These are phyloP conservation scores for Notarius lentiginosus DNA, from an alignment of 2,113 vertebrate genomes.

Conservation along the genomic window DNA sequence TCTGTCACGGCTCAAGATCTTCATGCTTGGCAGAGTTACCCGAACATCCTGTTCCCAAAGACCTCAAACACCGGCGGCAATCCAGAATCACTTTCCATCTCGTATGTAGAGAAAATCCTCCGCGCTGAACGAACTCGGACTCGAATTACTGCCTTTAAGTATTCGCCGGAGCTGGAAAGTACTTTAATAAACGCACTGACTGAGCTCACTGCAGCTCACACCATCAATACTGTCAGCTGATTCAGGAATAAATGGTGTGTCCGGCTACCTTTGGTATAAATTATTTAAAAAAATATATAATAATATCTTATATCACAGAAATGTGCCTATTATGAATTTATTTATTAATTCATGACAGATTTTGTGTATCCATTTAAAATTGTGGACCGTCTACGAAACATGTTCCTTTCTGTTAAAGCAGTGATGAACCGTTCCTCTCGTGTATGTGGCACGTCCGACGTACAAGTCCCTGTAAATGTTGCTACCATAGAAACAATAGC, in stretches of 20 bases:
- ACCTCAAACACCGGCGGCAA: background rate
- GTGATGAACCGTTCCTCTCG: too few species aligned
- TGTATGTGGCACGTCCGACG: background rate
- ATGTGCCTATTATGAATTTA: too few species aligned
- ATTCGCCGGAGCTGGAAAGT: background rate
- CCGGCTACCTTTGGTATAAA: too few species aligned
- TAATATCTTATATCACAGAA: too few species aligned
- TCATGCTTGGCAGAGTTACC: slow-evolving; percentile 1
- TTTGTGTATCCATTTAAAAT: too few species aligned
- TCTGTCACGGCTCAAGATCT: background rate
- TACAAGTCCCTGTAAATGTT: too few species aligned
- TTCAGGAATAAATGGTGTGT: background rate
- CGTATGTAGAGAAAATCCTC: background rate
- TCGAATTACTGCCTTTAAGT: background rate
- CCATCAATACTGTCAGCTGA: background rate
- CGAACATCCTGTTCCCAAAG: background rate
- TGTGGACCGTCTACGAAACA: too few species aligned
- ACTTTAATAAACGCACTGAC: background rate
- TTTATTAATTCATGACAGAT: too few species aligned
- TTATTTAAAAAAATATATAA: too few species aligned
- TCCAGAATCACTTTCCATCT: background rate
- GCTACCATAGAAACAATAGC: too few species aligned
- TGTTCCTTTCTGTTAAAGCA: background rate
- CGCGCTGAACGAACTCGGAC: background rate
- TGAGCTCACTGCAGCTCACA: background rate